Base-by-base conservation (phyloP, 2,113 vertebrate species). In the Paratilapia polleni region DNA sequence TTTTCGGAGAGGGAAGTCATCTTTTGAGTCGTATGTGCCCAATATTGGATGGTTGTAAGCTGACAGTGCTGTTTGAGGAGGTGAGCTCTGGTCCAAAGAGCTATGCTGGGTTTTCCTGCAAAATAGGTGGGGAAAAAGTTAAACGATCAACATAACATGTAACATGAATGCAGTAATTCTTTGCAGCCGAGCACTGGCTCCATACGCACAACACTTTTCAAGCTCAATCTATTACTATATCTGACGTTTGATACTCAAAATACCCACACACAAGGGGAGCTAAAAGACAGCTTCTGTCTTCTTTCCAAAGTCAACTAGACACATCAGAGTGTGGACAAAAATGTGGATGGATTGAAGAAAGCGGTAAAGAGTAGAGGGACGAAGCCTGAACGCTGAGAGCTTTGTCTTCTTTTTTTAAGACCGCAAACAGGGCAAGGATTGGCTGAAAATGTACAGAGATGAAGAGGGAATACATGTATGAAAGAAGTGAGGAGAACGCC, bases 1-100 rank as follows among this genome's bases (percentile, higher is more conserved):
- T 95, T 99, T 99, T 87, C 98, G 96, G 78, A 99, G 97, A 1
- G 98, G 98, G 89, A 99, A 99, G 96, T 99, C 98, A 1, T 99
- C 97, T 95, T 98, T 99, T 88, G 97, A 95, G 93, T 99, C 98
- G 0, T 99, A 99, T 92, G 97, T 96, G 34, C 98, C 98, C 94
- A 99, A 96, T 49, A 98, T 94, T 0, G 97, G 97, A 83, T 98
- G 97, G 95, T 97, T 97, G 94, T 97, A 99, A 73, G 97, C 96
- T 81, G 97, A 97, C 56, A 97, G 91, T 10, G 97, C 95, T 1
- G 97, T 97, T 92, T 98, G 98, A 4, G 98, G 98, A 4, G 98
- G 98, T 61, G 98, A 98, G 91, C 98, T 99, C 97, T 99, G 98
- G 93, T 99, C 98, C 93, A 99, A 93, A 57, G 98, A 99, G 93